Conservation (phyloP, 2,113 vertebrate genomes). For the Gasterosteus aculeatus region DNA sequence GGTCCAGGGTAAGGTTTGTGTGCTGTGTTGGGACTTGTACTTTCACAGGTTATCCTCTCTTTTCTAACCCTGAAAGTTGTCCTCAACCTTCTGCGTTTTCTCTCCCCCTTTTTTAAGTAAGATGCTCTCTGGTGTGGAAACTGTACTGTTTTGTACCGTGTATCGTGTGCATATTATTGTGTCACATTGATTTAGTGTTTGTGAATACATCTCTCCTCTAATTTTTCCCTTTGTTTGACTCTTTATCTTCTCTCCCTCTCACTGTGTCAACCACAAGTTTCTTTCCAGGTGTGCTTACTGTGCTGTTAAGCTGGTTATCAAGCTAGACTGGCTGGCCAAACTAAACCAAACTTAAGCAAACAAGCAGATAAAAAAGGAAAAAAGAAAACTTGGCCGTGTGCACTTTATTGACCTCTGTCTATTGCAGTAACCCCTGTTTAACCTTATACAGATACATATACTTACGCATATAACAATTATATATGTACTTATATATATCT, state of each 20-base stretch:
- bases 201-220: constrained; percentile 80
- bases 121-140: constrained; percentile 69
- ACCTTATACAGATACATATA: constrained; percentile 63
- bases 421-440: constrained; percentile 70
- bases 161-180: constrained; percentile 75
- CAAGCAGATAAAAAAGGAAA: constrained; percentile 34
- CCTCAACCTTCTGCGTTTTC: constrained; percentile 75
- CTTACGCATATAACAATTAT: constrained; percentile 49
- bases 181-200: constrained; percentile 79
- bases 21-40: constrained; percentile 88
- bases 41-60: constrained; percentile 81
- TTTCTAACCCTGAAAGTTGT: constrained; percentile 79
- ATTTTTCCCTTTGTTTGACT: constrained; percentile 79
- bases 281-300: constrained; percentile 93
- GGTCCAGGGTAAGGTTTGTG: constrained; percentile 97
- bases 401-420: constrained; percentile 63
- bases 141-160: constrained; percentile 71
- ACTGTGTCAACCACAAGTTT: constrained; percentile 93
- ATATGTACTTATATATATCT: constrained; percentile 70
- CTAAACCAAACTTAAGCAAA: constrained; percentile 71
- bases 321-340: constrained; percentile 78
- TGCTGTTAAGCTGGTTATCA: constrained; percentile 80
- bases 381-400: constrained; percentile 54
- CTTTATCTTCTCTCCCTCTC: constrained; percentile 84
- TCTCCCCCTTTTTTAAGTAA: constrained; percentile 63